A percentile compares a stretch with the other conserved stretches of the same genome.
Evolutionary conservation across 1,140 invertebrate genomes (phyloP).

Genomic region (Brachionus rotundiformis): DNA sequence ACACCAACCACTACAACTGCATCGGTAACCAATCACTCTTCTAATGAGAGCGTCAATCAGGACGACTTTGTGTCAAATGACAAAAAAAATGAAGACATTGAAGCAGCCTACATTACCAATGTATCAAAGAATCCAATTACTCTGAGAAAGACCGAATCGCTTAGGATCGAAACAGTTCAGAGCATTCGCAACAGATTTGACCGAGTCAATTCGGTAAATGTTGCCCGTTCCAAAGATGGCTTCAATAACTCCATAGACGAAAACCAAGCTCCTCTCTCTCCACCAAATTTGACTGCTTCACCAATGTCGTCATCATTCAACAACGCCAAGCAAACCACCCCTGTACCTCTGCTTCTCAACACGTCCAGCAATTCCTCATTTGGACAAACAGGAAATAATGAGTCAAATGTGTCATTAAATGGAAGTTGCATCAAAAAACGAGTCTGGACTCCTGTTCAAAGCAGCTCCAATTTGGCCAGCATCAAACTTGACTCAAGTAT

Average conservation of each 20-base stretch:
- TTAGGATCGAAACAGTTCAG: constrained; percentile 44
- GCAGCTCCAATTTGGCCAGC: constrained; percentile 21
- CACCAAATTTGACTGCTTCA: constrained; percentile 10
- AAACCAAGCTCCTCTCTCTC: constrained; percentile 4
- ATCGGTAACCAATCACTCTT: constrained; percentile 7
- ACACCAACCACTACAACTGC: not conserved
- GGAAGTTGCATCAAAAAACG: constrained; percentile 47
- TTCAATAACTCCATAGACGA: constrained; percentile 6
- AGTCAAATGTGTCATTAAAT: not conserved
- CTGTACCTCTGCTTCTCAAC: constrained; percentile 10
- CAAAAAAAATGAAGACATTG: constrained; percentile 36
- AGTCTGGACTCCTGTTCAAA: constrained; percentile 49
- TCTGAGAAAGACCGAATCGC: constrained; percentile 48
- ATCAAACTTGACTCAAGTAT: not conserved
- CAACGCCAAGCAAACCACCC: constrained; percentile 7
- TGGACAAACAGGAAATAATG: not conserved
- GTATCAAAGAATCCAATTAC: constrained; percentile 48
- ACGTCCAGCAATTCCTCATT: not conserved
- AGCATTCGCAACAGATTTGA: constrained; percentile 43
- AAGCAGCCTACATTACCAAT: constrained; percentile 47
- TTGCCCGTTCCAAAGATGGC: not conserved
- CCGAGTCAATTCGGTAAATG: constrained; percentile 39
- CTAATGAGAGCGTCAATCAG: constrained; percentile 35
- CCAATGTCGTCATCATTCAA: constrained; percentile 26
- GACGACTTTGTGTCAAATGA: constrained; percentile 8